Evolutionary conservation across 1,140 invertebrate species (phyloP).

Genomic region (Drosophila kikkawai): DNA sequence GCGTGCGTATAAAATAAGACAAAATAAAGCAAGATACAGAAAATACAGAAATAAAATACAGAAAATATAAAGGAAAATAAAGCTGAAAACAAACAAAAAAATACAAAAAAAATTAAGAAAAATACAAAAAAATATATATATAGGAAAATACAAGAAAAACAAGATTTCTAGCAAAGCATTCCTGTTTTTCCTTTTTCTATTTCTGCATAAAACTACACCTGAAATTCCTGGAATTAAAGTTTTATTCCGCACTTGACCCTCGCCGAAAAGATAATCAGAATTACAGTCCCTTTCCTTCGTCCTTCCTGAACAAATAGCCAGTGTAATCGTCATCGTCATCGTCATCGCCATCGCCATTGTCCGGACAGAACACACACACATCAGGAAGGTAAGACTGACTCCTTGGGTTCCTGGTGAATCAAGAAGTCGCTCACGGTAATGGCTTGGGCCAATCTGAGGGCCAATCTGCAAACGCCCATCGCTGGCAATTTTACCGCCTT

Average conservation of each 20-base stretch:
- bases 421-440: conserved; percentile 61
- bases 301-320: conserved; percentile 38
- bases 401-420: conserved; percentile 11
- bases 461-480: conserved; percentile 64
- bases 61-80: neutral
- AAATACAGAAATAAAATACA: neutral
- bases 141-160: neutral
- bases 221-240: conserved; percentile 15
- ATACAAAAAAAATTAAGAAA: neutral
- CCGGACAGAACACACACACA: conserved; percentile 32
- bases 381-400: neutral
- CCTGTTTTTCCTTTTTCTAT: neutral
- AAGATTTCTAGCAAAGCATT: neutral
- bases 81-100: neutral
- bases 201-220: conserved; percentile 22
- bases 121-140: neutral
- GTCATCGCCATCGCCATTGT: conserved; percentile 36
- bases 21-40: conserved; percentile 6
- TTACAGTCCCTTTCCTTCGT: conserved; percentile 16
- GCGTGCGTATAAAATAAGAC: conserved; percentile 15
- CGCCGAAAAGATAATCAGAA: conserved; percentile 31
- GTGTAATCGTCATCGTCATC: conserved; percentile 25
- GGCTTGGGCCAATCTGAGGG: conserved; percentile 69
- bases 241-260: conserved; percentile 7
- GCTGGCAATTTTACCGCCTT: conserved; percentile 59